phyloP scores from a whole-genome alignment of 2,113 vertebrate genomes.

The Meles meles region DNA sequence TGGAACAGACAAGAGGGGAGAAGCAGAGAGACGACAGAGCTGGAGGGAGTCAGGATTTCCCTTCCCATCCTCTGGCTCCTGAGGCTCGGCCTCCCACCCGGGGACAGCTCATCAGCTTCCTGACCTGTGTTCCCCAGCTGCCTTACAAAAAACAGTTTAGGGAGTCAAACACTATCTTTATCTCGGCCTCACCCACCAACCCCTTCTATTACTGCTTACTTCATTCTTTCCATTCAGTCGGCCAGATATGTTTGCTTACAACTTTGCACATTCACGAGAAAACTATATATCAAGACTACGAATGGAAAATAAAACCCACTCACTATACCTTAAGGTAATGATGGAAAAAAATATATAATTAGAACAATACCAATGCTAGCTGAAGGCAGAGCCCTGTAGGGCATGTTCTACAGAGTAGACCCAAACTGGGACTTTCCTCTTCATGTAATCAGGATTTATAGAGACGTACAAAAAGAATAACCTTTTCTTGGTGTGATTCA shows the following conservation, averaged over 20 bases:
- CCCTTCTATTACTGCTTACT: background rate
- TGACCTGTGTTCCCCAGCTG: background rate
- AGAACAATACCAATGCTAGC: background rate
- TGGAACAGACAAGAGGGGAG: background rate
- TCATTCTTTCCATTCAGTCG: background rate
- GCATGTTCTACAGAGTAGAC: background rate
- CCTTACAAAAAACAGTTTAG: background rate
- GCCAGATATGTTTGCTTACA: background rate
- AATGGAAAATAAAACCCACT: background rate
- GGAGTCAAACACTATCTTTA: background rate
- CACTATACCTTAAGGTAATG: background rate
- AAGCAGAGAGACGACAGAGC: background rate
- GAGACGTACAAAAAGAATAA: background rate
- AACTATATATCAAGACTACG: background rate
- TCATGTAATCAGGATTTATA: background rate
- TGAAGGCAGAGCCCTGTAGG: background rate
- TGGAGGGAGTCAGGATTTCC: background rate
- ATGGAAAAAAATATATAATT: background rate
- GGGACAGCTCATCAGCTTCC: background rate
- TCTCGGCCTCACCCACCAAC: background rate
- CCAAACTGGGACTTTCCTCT: background rate
- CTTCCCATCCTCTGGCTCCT: background rate
- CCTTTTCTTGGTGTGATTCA: background rate
- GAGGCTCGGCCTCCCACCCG: too few species aligned
- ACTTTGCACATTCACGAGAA: background rate